Evolutionary conservation across 2,113 vertebrate species (phyloP).

Genomic region (Mus spicilegus): DNA sequence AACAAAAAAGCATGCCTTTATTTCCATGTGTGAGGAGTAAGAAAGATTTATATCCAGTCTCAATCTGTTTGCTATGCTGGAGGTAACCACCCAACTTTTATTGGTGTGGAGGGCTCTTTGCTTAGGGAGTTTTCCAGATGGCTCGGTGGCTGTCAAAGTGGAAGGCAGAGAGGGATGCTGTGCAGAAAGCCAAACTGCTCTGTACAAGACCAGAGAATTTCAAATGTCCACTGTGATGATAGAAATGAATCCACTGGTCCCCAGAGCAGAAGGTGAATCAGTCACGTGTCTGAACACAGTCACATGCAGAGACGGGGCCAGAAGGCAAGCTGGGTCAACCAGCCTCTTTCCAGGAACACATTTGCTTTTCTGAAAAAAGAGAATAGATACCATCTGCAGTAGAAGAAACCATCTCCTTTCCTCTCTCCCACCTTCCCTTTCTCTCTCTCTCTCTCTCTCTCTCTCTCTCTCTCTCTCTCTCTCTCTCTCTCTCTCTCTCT

Average conservation of each 20-base stretch:
- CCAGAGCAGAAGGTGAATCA: background rate
- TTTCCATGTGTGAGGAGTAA: background rate
- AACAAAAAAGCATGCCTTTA: background rate
- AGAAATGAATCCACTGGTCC: too few relatives aligned
- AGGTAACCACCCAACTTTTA: background rate
- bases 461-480: too few relatives aligned
- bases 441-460: too few relatives aligned
- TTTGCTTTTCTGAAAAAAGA: background rate
- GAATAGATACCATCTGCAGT: background rate
- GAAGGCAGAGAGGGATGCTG: background rate
- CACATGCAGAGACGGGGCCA: too few relatives aligned
- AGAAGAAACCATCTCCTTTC: background rate
- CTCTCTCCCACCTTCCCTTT: accelerated
- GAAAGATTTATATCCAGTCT: background rate
- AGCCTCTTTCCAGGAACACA: background rate
- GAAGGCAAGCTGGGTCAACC: background rate
- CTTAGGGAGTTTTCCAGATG: background rate
- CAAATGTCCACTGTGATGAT: background rate
- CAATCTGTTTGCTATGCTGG: background rate
- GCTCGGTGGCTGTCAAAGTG: background rate
- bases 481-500: accelerated
- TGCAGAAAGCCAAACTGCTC: background rate
- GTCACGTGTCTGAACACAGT: accelerated
- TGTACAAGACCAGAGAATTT: background rate
- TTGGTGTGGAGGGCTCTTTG: background rate